Evolutionary conservation across 2,113 vertebrate genomes (phyloP), one percentile per base, ranked within the genome.

Genomic region (Protomyctophum bolini): DNA sequence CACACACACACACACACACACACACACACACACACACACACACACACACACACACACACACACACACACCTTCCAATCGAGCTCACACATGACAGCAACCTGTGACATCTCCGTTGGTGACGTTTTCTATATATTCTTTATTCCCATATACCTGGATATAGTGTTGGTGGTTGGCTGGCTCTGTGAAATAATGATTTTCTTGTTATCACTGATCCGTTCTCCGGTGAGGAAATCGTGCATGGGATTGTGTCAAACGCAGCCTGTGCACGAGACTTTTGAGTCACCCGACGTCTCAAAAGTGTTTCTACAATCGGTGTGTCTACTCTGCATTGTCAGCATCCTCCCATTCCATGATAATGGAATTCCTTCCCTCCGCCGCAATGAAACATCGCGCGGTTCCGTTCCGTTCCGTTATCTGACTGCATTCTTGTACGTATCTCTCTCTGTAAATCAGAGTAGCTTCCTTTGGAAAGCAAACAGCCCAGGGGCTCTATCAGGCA

Each of bases 311-410:
- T 83, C 75, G 63, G 63, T 63, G 21, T 21, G 21, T 21, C 21
- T 21, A 73, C 74, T 41, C 59, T 84, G 84, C 87, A 75, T 60
- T 70, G 79, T 87, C 86, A 86, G 85, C 86, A 80, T 55, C 81
- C 79, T 76, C 59, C 10, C 60, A 57, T 1, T 1, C 72, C 66
- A 67, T 73, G 2, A 77, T 68, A 80, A 81, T 70, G 72, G 57
- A 66, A 81, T 85, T 83, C 82, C 60, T 85, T 83, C 82, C 60
- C 69, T 56, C 21, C 2, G 41, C 41, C 73, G 82, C 75, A 77
- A 83, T 75, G 68, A 77, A 61, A 59, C 63, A 77, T 76, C 71
- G 62, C 67, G 72, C 51, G 72, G 73, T 69, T 77, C 15, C 66
- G 64, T 63, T 77, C 15, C 66, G 64, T 63, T 77, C 59, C 78